Percentiles rank a stretch among this genome's conserved stretches.
phyloP scores from a whole-genome alignment of 2,113 vertebrate species.

The Notechis scutatus region DNA sequence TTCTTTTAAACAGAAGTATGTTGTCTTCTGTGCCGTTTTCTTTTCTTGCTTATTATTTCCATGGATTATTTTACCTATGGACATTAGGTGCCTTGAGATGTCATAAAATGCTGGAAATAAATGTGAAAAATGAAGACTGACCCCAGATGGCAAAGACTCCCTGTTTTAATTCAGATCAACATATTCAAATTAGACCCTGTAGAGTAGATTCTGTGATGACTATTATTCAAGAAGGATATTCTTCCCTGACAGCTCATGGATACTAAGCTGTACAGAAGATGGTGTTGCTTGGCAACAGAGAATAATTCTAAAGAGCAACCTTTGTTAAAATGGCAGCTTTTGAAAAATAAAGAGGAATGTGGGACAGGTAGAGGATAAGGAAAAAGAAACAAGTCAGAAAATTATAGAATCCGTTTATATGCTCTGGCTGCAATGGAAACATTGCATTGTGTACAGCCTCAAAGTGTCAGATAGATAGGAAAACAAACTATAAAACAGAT shows the following conservation, averaged over 20 bases:
- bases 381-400: neutral
- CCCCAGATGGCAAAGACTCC: neutral
- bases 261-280: conserved; percentile 8
- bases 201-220: neutral
- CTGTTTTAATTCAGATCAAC: neutral
- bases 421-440: neutral
- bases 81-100: neutral
- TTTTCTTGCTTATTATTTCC: neutral
- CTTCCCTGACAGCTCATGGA: neutral
- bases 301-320: conserved; percentile 19
- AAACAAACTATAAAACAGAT: neutral
- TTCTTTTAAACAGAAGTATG: neutral
- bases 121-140: neutral
- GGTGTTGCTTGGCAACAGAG: conserved; percentile 24
- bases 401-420: neutral
- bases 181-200: neutral
- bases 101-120: neutral
- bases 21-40: neutral
- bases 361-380: neutral
- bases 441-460: neutral
- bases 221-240: neutral
- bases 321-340: neutral
- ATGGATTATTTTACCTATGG: neutral
- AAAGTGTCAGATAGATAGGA: neutral
- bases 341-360: neutral